A percentile compares a stretch with the other conserved stretches of the same genome.
These are phyloP conservation scores for Trachelus iudaicus DNA, from an alignment of 2,888 invertebrate species.

Conservation along the genomic window DNA sequence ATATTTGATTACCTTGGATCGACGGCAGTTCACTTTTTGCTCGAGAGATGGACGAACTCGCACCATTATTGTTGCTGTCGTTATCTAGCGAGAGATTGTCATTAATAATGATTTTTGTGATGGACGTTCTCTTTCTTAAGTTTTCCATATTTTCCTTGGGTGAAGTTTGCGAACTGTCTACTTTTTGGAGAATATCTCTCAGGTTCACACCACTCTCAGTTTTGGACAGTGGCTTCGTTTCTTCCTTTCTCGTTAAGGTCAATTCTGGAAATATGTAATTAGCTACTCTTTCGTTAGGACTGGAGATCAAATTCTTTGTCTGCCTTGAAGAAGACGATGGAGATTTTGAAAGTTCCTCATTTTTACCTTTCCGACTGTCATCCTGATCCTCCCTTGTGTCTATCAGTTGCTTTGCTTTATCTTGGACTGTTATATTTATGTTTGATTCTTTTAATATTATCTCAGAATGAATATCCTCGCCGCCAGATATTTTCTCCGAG, in stretches of 20 bases:
- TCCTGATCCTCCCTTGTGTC: slow-evolving; percentile 20
- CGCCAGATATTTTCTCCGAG: background rate
- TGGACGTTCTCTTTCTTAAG: slow-evolving; percentile 54
- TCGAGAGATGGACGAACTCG: slow-evolving; percentile 20
- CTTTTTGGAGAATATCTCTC: slow-evolving; percentile 56
- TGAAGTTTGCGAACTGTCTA: slow-evolving; percentile 45
- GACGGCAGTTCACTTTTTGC: slow-evolving; percentile 37
- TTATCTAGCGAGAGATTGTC: slow-evolving; percentile 42
- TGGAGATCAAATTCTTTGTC: background rate
- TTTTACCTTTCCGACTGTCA: slow-evolving; percentile 34
- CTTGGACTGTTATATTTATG: slow-evolving; percentile 51
- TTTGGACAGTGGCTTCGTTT: slow-evolving; percentile 2
- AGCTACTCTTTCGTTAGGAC: slow-evolving; percentile 26
- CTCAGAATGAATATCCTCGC: background rate
- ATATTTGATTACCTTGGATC: slow-evolving; percentile 29
- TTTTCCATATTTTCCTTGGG: slow-evolving; percentile 59
- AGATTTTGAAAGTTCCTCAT: background rate
- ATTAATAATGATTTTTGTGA: slow-evolving; percentile 57
- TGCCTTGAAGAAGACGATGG: background rate
- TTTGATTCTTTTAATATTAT: background rate
- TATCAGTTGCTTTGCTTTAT: slow-evolving; percentile 61
- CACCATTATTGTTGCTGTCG: slow-evolving; percentile 24
- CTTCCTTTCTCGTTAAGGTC: slow-evolving; percentile 8
- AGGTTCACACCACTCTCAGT: slow-evolving; percentile 46
- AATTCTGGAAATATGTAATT: slow-evolving; percentile 37